phyloP scores from a whole-genome alignment of 2,888 invertebrate genomes.

The Cryptus armator region DNA sequence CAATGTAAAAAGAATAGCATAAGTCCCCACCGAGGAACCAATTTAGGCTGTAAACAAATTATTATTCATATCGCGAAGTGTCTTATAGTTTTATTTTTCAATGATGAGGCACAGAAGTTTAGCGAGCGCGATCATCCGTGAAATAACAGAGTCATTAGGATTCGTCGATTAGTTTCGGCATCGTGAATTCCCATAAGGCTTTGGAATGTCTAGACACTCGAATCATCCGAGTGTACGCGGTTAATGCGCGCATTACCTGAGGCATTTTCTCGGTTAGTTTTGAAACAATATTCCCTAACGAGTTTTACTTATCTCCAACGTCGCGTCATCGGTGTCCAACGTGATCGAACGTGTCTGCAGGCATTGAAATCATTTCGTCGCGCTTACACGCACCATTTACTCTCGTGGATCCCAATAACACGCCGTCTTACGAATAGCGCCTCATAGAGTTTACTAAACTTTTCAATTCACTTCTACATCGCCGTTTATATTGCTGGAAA shows the following conservation, averaged over 20 bases:
- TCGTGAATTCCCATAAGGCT: background rate
- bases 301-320: slow-evolving; percentile 50
- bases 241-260: slow-evolving; percentile 19
- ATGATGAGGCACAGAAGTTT: too few species aligned
- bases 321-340: background rate
- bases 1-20: too few species aligned
- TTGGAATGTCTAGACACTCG: background rate
- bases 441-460: background rate
- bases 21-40: too few species aligned
- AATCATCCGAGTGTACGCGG: background rate
- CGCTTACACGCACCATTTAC: slow-evolving; percentile 21
- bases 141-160: slow-evolving; percentile 1
- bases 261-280: slow-evolving; percentile 44
- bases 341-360: slow-evolving; percentile 26
- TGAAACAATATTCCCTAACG: slow-evolving; percentile 56
- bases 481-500: background rate
- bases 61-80: too few species aligned
- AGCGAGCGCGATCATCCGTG: too few species aligned
- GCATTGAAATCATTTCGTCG: slow-evolving; percentile 62
- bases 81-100: too few species aligned
- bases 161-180: background rate
- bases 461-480: background rate
- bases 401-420: background rate
- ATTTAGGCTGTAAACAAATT: too few species aligned
- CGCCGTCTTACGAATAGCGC: background rate